Evolutionary conservation across 2,113 vertebrate species (phyloP).

Genomic region (Semicossyphus pulcher): DNA sequence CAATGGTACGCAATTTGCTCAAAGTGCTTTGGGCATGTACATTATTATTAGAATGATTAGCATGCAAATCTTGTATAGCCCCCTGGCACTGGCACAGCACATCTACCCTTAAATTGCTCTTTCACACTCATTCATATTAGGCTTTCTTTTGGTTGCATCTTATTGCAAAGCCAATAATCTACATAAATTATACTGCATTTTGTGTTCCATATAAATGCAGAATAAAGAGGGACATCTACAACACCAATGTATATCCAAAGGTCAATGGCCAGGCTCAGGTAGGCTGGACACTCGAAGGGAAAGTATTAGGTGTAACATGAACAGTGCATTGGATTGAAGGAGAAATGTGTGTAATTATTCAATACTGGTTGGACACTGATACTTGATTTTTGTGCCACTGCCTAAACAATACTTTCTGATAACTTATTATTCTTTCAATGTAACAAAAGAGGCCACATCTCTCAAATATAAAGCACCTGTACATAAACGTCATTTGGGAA

Average conservation of each 20-base stretch:
- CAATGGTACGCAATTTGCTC: conserved; percentile 82
- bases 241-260: conserved; percentile 29
- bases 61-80: conserved; percentile 86
- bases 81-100: conserved; percentile 79
- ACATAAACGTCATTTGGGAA: background rate
- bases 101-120: conserved; percentile 84
- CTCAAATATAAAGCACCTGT: background rate
- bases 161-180: conserved; percentile 81
- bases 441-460: background rate
- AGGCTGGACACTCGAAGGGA: background rate
- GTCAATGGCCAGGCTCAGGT: background rate
- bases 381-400: background rate
- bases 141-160: conserved; percentile 81
- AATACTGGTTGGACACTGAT: background rate
- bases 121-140: conserved; percentile 84
- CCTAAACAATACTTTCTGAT: too few species aligned
- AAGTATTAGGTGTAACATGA: background rate
- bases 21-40: conserved; percentile 81
- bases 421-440: too few species aligned
- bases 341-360: background rate
- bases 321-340: background rate
- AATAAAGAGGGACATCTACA: conserved; percentile 47
- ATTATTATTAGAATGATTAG: conserved; percentile 87
- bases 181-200: conserved; percentile 74
- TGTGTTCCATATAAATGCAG: conserved; percentile 55